Percentiles rank a stretch among this genome's conserved stretches.
phyloP scores from a whole-genome alignment of 1,140 invertebrate species.

The Drosophila azteca region DNA sequence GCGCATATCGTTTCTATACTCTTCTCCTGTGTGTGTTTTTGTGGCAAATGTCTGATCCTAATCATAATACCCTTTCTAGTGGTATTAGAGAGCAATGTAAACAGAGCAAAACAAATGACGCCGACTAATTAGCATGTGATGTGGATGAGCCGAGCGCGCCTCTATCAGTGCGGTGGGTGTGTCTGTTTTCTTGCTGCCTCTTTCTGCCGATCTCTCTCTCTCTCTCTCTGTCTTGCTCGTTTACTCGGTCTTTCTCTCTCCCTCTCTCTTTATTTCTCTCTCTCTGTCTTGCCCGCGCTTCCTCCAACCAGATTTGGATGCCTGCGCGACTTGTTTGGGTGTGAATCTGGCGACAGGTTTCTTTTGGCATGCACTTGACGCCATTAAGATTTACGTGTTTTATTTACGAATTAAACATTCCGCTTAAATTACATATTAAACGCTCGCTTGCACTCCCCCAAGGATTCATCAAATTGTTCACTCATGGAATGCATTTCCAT shows the following conservation, averaged over 20 bases:
- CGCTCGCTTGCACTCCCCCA: slow-evolving; percentile 25
- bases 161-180: slow-evolving; percentile 56
- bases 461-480: slow-evolving; percentile 4
- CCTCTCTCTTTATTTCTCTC: background rate
- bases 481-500: slow-evolving; percentile 7
- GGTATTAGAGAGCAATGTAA: slow-evolving; percentile 29
- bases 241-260: background rate
- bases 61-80: background rate
- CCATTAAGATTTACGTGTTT: slow-evolving; percentile 56
- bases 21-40: no score
- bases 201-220: slow-evolving; percentile 7
- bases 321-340: slow-evolving; percentile 42
- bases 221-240: slow-evolving; percentile 7
- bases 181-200: slow-evolving; percentile 23
- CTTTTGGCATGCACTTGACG: slow-evolving; percentile 64
- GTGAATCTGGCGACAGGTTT: slow-evolving; percentile 67
- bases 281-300: slow-evolving; percentile 6
- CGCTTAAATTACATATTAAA: slow-evolving; percentile 41
- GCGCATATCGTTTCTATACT: no score
- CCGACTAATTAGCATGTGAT: slow-evolving; percentile 73
- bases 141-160: slow-evolving; percentile 26
- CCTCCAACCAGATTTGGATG: background rate
- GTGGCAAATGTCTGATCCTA: no score
- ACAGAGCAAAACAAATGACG: slow-evolving; percentile 55
- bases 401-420: slow-evolving; percentile 58